A percentile compares a stretch with the other conserved stretches of the same genome.
These are phyloP conservation scores for Calephelis nemesis DNA, from an alignment of 1,140 invertebrate genomes.

Conservation along the genomic window DNA sequence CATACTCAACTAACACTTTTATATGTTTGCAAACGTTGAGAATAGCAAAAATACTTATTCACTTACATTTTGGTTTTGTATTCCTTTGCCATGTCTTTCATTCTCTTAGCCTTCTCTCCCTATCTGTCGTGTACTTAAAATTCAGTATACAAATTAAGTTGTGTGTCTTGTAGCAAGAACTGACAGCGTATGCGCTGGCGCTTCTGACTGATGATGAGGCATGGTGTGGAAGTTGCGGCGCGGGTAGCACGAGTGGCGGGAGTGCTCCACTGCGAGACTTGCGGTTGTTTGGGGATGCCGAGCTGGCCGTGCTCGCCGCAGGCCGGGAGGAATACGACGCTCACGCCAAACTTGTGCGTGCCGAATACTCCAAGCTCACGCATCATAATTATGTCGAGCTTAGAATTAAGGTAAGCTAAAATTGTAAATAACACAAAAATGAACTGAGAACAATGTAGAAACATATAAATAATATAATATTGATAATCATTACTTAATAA, in stretches of 20 bases:
- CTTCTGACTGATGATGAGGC: constrained; percentile 65
- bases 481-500: no score
- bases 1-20: no score
- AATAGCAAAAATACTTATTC: no score
- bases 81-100: not conserved
- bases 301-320: constrained; percentile 60
- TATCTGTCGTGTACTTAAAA: no score
- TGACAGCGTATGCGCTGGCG: constrained; percentile 59
- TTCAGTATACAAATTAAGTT: no score
- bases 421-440: no score
- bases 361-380: constrained; percentile 55
- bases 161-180: constrained; percentile 50
- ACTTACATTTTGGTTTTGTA: no score
- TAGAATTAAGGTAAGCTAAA: constrained; percentile 51
- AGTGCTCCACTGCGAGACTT: constrained; percentile 49
- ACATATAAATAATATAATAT: no score
- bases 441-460: no score
- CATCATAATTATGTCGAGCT: constrained; percentile 59
- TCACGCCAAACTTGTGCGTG: constrained; percentile 61
- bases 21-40: no score
- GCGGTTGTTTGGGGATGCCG: constrained; percentile 65
- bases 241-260: not conserved
- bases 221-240: constrained; percentile 45
- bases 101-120: no score
- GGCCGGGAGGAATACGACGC: constrained; percentile 63